Percentiles rank a stretch among this genome's conserved stretches.
Evolutionary conservation across 2,113 vertebrate genomes (phyloP).

Genomic region (Numenius arquata): DNA sequence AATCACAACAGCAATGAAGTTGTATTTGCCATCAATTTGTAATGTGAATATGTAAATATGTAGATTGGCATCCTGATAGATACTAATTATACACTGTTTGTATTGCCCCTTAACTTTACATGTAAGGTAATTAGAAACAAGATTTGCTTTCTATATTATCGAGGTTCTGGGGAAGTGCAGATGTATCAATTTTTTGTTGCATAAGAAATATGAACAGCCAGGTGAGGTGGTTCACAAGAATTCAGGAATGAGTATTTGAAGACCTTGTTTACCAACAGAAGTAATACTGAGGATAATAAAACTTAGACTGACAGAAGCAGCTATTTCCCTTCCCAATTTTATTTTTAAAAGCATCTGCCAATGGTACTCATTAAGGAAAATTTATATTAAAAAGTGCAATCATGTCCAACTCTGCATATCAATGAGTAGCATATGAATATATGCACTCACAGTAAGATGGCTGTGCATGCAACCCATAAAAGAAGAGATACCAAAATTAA

Average conservation of each 20-base stretch:
- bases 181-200: background rate
- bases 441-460: background rate
- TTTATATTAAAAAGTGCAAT: background rate
- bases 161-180: background rate
- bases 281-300: background rate
- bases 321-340: background rate
- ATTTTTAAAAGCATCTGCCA: background rate
- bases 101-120: background rate
- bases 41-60: background rate
- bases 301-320: background rate
- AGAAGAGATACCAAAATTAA: background rate
- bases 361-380: background rate
- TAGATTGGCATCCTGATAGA: background rate
- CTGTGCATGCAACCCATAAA: background rate
- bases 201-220: background rate
- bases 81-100: background rate
- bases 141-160: background rate
- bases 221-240: background rate
- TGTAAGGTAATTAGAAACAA: background rate
- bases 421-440: background rate
- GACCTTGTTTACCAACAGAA: background rate
- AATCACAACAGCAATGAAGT: background rate
- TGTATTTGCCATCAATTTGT: background rate
- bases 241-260: background rate
- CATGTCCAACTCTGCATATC: background rate